Percentiles rank a stretch among this genome's conserved stretches.
Evolutionary conservation across 2,113 vertebrate species (phyloP).

Genomic region (Dendrocopos noguchii): DNA sequence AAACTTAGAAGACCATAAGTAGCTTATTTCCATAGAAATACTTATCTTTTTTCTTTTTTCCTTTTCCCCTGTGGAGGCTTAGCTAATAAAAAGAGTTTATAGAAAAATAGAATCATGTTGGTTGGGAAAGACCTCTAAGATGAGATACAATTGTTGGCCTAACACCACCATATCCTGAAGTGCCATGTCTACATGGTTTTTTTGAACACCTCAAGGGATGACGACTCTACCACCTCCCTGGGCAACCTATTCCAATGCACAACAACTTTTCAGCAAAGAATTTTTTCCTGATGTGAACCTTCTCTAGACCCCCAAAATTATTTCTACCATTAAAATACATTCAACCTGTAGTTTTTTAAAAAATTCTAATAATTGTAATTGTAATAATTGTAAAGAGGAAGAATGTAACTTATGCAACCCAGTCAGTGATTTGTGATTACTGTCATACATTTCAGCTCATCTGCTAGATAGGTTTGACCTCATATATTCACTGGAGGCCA

Average conservation of each 20-base stretch:
- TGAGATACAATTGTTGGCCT: too few species aligned
- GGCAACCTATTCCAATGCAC: too few species aligned
- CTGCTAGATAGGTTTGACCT: slow-evolving; percentile 12
- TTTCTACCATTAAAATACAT: neutral
- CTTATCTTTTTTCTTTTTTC: neutral
- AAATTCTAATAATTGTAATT: neutral
- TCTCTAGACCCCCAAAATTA: too few species aligned
- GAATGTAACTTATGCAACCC: neutral
- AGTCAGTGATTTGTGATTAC: neutral
- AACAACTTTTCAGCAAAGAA: too few species aligned
- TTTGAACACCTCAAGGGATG: too few species aligned
- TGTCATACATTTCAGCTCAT: neutral
- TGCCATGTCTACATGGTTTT: too few species aligned
- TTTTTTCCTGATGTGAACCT: too few species aligned
- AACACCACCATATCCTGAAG: too few species aligned
- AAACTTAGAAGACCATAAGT: neutral
- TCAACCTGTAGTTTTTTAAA: neutral
- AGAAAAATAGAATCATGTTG: too few species aligned
- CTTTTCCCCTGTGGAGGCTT: neutral
- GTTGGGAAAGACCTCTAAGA: too few species aligned
- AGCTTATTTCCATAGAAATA: neutral
- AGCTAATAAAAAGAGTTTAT: neutral
- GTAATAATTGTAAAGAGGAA: slow-evolving; percentile 6
- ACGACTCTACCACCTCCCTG: too few species aligned
- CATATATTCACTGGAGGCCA: neutral